Conservation (phyloP, 2,888 invertebrate species). For the Nemapogon koenigi region DNA sequence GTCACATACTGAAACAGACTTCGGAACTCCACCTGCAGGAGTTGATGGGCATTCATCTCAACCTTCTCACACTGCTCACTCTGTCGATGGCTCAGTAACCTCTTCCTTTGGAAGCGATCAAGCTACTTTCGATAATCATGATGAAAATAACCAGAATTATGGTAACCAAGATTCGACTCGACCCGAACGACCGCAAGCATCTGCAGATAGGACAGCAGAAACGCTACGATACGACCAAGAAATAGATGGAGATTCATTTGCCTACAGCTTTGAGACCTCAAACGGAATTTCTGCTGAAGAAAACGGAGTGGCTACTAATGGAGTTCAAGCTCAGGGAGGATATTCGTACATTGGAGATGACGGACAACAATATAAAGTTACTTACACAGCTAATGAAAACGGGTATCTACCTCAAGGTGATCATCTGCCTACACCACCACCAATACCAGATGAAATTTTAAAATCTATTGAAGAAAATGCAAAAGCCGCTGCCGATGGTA, state of each 20-base stretch:
- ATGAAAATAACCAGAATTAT: neutral
- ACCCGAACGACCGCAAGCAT: slow-evolving; percentile 41
- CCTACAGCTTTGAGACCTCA: slow-evolving; percentile 50
- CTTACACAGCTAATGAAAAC: slow-evolving; percentile 54
- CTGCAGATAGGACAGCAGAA: slow-evolving; percentile 40
- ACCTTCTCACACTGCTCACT: neutral
- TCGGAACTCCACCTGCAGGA: too few species aligned
- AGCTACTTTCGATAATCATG: slow-evolving; percentile 3
- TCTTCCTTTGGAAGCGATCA: neutral
- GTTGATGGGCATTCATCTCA: too few species aligned
- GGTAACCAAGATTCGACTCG: slow-evolving; percentile 16
- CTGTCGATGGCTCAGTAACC: too few species aligned
- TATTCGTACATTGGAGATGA: slow-evolving; percentile 52
- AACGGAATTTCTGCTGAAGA: slow-evolving; percentile 55
- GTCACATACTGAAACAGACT: neutral
- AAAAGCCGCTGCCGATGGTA: slow-evolving; percentile 48
- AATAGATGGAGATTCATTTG: slow-evolving; percentile 45
- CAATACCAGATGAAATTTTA: slow-evolving; percentile 50
- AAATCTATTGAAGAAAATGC: slow-evolving; percentile 50
- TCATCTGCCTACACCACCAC: slow-evolving; percentile 50
- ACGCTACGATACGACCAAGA: slow-evolving; percentile 43
- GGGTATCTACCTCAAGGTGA: slow-evolving; percentile 48
- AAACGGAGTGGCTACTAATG: slow-evolving; percentile 47
- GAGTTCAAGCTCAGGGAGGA: slow-evolving; percentile 48
- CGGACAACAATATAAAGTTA: slow-evolving; percentile 41